Evolutionary conservation across 2,888 invertebrate genomes (phyloP).

Genomic region (Onthophagus sagittarius): DNA sequence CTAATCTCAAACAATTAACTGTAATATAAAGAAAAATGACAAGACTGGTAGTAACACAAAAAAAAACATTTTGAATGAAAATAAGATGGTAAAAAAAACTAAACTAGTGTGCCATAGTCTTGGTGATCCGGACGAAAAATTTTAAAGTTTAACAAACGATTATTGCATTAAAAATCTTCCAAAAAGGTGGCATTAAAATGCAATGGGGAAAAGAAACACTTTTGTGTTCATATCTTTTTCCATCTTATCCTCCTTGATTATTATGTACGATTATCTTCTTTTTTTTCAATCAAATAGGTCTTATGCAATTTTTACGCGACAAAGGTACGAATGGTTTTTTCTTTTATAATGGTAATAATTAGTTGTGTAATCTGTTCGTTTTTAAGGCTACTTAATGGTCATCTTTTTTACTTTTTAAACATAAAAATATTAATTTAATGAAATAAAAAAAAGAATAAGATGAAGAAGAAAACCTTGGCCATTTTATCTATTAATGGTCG

Average conservation of each 20-base stretch:
- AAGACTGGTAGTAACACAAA: constrained; percentile 27
- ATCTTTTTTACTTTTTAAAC: background rate
- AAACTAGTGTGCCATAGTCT: background rate
- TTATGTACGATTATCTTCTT: background rate
- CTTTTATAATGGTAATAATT: background rate
- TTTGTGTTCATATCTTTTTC: constrained; percentile 15
- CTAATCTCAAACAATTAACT: constrained; percentile 15
- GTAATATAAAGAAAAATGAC: constrained; percentile 22
- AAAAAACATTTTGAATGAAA: background rate
- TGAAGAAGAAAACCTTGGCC: constrained; percentile 18
- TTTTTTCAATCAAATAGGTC: background rate
- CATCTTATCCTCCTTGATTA: background rate
- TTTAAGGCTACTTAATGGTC: constrained; percentile 19
- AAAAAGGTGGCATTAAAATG: background rate
- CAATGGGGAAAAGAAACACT: background rate
- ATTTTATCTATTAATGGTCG: constrained; percentile 4
- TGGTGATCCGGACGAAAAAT: background rate
- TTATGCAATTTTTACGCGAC: background rate
- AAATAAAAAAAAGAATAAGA: too few species aligned
- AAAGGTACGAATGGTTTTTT: background rate
- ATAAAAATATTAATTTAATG: background rate
- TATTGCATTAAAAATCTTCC: background rate
- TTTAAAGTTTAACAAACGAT: background rate
- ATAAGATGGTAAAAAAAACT: background rate
- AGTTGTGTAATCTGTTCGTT: constrained; percentile 21